phyloP scores from a whole-genome alignment of 2,888 invertebrate species.

The Nematopogon swammerdamellus region DNA sequence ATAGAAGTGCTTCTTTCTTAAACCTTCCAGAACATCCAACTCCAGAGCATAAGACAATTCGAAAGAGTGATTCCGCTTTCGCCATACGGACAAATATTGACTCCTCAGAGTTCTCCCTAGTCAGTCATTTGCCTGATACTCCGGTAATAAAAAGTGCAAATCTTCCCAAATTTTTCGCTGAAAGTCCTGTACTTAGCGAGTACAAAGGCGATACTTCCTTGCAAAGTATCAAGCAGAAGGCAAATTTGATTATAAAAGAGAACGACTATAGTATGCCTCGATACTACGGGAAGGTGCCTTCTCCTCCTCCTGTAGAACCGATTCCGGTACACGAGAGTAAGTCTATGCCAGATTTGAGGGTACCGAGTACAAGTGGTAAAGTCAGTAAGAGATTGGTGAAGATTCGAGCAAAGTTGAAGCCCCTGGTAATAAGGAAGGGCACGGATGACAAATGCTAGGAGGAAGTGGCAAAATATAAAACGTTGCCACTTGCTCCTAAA shows the following conservation, averaged over 20 bases:
- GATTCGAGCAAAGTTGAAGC: conserved; percentile 39
- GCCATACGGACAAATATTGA: conserved; percentile 26
- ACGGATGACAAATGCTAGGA: conserved; percentile 30
- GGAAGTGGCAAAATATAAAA: too few species aligned
- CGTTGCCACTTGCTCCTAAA: too few species aligned
- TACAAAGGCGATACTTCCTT: conserved; percentile 43
- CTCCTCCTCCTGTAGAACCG: conserved; percentile 25
- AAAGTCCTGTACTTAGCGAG: conserved; percentile 33
- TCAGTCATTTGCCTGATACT: conserved; percentile 39
- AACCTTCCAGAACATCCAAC: conserved; percentile 41
- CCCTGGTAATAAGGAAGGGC: conserved; percentile 43
- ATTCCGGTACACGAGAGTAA: conserved; percentile 41
- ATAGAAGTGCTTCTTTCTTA: conserved; percentile 47
- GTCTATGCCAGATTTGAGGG: conserved; percentile 48
- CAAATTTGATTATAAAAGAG: conserved; percentile 44
- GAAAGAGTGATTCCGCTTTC: conserved; percentile 42
- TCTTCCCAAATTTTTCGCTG: conserved; percentile 44
- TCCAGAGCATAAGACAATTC: conserved; percentile 37
- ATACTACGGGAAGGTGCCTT: conserved; percentile 49
- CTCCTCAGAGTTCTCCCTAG: conserved; percentile 30
- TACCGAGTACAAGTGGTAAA: conserved; percentile 24
- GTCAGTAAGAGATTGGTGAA: conserved; percentile 45
- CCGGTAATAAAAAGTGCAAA: conserved; percentile 47
- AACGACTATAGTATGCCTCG: conserved; percentile 62
- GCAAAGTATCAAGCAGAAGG: conserved; percentile 50